A percentile compares a stretch with the other conserved stretches of the same genome.
phyloP scores from a whole-genome alignment of 2,113 vertebrate genomes.

The Calyptommatus sinebrachiatus region DNA sequence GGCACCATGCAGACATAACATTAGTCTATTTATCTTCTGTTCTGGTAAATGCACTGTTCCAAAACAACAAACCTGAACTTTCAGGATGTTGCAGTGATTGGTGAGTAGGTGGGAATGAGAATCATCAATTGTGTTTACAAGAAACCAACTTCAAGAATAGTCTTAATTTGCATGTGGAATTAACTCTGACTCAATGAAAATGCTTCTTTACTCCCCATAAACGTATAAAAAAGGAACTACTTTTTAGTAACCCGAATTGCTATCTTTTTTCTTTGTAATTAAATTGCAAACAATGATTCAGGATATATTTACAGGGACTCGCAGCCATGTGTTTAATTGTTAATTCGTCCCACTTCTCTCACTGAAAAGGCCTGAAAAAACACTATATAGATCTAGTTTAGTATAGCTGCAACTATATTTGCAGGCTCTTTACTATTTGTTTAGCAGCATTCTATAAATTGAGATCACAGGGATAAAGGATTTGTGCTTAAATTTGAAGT shows the following conservation, averaged over 20 bases:
- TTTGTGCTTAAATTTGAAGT: too few species aligned
- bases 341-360: neutral
- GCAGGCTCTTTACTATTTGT: neutral
- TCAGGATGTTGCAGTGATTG: too few species aligned
- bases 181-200: neutral
- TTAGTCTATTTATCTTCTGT: too few species aligned
- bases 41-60: too few species aligned
- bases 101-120: too few species aligned
- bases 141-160: neutral
- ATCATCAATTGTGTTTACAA: neutral
- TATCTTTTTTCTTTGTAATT: neutral
- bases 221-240: neutral
- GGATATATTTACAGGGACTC: neutral
- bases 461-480: too few species aligned
- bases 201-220: neutral
- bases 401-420: neutral
- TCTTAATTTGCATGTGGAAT: conserved; percentile 1
- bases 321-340: neutral
- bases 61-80: too few species aligned
- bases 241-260: neutral
- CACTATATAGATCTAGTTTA: neutral
- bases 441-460: too few species aligned
- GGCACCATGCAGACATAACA: too few species aligned
- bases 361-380: neutral
- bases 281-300: conserved; percentile 5